Evolutionary conservation across 2,797 vertebrate species (phyloP).

Genomic region (Enteromius trimaculatus): DNA sequence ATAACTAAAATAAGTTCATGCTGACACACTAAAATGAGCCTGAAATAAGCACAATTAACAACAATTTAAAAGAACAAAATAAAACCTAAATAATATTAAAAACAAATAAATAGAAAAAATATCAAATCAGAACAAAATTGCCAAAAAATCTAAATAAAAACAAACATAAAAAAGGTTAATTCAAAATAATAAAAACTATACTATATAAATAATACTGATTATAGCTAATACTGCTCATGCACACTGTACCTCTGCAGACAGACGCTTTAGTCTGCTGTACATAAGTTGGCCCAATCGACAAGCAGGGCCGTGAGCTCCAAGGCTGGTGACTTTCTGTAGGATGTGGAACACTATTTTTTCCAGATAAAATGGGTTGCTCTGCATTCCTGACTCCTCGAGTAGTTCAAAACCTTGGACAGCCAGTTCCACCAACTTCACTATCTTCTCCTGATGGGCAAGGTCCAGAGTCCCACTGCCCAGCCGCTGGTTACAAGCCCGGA

Average conservation of each 20-base stretch:
- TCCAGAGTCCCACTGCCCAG: conserved; percentile 68
- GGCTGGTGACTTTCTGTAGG: conserved; percentile 76
- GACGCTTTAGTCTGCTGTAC: conserved; percentile 65
- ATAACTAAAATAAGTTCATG: not conserved
- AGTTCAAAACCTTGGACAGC: conserved; percentile 77
- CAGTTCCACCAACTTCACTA: conserved; percentile 81
- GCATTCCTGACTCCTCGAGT: conserved; percentile 56
- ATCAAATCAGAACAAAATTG: not conserved
- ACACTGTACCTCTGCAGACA: conserved; percentile 47
- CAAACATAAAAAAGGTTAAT: not conserved
- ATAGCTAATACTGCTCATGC: not conserved
- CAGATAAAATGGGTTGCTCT: conserved; percentile 83
- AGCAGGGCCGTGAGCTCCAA: conserved; percentile 56
- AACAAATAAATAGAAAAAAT: too few relatives aligned
- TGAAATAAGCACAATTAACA: not conserved
- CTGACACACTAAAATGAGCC: too few relatives aligned
- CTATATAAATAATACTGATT: not conserved
- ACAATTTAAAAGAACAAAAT: not conserved
- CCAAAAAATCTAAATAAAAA: too few relatives aligned
- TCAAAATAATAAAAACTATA: not conserved
- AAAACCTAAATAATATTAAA: not conserved
- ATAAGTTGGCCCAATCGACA: conserved; percentile 75
- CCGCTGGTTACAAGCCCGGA: conserved; percentile 85
- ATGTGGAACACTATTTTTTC: conserved; percentile 91
- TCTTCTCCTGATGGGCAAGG: conserved; percentile 62